A percentile compares a stretch with the other conserved stretches of the same genome.
Conservation (phyloP, 2,113 vertebrate genomes). For the Diadophis punctatus region DNA sequence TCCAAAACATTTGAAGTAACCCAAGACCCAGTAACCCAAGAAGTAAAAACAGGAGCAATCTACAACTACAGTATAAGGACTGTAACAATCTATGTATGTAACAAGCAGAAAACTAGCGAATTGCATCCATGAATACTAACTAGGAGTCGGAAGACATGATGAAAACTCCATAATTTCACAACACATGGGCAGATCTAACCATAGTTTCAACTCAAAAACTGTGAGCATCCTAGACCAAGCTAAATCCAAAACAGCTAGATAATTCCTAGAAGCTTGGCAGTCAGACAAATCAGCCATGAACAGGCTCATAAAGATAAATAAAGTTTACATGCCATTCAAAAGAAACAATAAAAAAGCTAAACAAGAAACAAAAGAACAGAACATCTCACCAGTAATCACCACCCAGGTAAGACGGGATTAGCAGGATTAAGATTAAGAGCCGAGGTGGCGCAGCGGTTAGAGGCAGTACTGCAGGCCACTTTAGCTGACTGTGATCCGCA, state of each 20-base stretch:
- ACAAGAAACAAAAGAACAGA: background rate
- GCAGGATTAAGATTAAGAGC: no score
- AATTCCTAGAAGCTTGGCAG: background rate
- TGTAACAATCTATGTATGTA: background rate
- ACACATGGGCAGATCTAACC: background rate
- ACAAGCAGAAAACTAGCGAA: background rate
- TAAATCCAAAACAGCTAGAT: background rate
- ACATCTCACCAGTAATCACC: background rate
- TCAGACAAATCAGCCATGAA: background rate
- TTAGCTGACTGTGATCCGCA: no score
- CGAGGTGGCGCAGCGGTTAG: no score
- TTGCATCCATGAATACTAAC: background rate
- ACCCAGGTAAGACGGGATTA: background rate
- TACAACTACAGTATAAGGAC: background rate
- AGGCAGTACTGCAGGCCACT: no score
- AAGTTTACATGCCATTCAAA: background rate
- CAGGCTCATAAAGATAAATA: background rate
- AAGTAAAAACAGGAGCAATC: background rate
- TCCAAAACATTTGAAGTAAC: background rate
- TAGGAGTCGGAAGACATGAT: background rate
- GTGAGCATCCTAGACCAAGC: background rate
- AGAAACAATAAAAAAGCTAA: background rate
- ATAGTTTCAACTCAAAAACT: background rate
- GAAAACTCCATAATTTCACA: background rate
- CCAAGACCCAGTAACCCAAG: background rate